A percentile compares a stretch with the other conserved stretches of the same genome.
phyloP scores from a whole-genome alignment of 1,140 invertebrate species.

The Psix sp. region DNA sequence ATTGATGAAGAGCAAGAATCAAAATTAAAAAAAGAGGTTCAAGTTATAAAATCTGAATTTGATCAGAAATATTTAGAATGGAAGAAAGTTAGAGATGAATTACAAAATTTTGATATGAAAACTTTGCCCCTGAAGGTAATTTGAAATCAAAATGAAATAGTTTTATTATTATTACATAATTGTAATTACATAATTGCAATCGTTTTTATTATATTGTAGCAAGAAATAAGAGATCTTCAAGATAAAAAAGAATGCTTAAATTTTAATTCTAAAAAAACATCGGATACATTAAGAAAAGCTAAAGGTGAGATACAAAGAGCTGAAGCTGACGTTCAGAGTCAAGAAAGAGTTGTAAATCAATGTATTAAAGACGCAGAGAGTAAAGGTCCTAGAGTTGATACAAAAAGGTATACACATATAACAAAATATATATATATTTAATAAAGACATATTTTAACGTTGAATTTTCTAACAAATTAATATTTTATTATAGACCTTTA shows the following conservation, averaged over 20 bases:
- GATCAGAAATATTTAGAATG: slow-evolving; percentile 5
- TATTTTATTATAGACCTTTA: slow-evolving; percentile 36
- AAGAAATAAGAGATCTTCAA: slow-evolving; percentile 66
- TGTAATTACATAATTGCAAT: neutral
- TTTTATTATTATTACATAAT: too few relatives aligned
- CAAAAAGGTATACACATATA: slow-evolving; percentile 66
- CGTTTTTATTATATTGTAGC: slow-evolving; percentile 50
- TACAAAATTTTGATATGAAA: slow-evolving; percentile 18
- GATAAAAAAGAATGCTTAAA: slow-evolving; percentile 62
- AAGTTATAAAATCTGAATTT: slow-evolving; percentile 7
- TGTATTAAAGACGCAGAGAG: slow-evolving; percentile 63
- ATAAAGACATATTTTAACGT: neutral
- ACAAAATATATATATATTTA: neutral
- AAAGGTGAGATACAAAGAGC: slow-evolving; percentile 29
- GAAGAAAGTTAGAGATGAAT: slow-evolving; percentile 19
- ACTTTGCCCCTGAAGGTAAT: slow-evolving; percentile 27
- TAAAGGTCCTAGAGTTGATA: slow-evolving; percentile 72
- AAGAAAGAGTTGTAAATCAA: slow-evolving; percentile 60
- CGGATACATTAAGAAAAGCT: slow-evolving; percentile 32
- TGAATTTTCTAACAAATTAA: too few relatives aligned
- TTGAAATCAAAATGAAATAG: neutral
- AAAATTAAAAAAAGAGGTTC: slow-evolving; percentile 1
- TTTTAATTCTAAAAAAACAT: slow-evolving; percentile 36
- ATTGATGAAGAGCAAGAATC: neutral
- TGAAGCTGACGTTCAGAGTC: slow-evolving; percentile 58